phyloP scores from a whole-genome alignment of 2,797 vertebrate genomes.

The Alfaro cultratus region DNA sequence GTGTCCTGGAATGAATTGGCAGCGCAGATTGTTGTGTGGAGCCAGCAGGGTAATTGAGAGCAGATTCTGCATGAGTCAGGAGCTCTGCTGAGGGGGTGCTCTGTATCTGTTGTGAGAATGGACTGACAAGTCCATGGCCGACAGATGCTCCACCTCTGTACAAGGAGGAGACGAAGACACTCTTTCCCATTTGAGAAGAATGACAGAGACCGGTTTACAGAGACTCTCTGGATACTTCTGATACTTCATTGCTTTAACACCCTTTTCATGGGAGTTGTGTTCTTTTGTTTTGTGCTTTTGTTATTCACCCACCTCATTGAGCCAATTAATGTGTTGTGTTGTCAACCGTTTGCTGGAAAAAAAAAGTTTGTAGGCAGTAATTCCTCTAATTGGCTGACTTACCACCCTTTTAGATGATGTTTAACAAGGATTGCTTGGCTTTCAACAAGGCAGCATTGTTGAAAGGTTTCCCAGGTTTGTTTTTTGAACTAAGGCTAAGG shows the following conservation, averaged over 20 bases:
- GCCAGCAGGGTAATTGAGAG: conserved; percentile 77
- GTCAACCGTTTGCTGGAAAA: background rate
- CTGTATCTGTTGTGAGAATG: conserved; percentile 53
- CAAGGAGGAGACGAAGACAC: conserved; percentile 65
- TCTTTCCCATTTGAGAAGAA: conserved; percentile 61
- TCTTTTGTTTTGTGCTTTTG: conserved; percentile 17
- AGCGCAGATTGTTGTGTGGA: conserved; percentile 31
- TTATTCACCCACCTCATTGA: conserved; percentile 8
- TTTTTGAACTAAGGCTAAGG: conserved; percentile 22
- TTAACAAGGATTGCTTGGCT: background rate
- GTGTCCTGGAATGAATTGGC: conserved; percentile 58
- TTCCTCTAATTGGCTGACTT: background rate
- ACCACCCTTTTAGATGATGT: background rate
- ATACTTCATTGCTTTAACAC: conserved; percentile 19
- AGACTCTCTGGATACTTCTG: conserved; percentile 6
- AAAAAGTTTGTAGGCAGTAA: background rate
- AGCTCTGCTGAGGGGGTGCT: conserved; percentile 55
- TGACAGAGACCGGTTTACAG: conserved; percentile 54
- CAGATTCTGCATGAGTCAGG: conserved; percentile 75
- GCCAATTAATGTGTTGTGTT: background rate
- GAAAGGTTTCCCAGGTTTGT: background rate
- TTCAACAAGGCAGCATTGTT: background rate
- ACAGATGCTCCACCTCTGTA: conserved; percentile 60
- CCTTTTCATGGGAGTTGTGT: conserved; percentile 17
- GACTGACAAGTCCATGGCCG: conserved; percentile 32